Conservation (phyloP, 2,113 vertebrate genomes). For the Lampris megalopsis region DNA sequence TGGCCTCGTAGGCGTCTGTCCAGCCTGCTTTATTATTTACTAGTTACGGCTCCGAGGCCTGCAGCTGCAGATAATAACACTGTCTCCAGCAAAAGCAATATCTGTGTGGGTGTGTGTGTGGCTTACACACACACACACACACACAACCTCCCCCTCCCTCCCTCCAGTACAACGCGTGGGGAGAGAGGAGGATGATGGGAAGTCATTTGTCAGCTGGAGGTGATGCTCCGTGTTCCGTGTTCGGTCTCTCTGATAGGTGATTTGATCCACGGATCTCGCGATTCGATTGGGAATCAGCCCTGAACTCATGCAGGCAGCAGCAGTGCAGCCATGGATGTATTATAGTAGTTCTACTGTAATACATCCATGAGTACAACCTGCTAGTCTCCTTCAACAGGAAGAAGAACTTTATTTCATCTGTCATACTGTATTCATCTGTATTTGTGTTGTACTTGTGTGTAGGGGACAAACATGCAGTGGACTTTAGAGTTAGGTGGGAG, state of each 20-base stretch:
- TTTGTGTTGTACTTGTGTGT: too few relatives aligned
- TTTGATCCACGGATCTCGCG: constrained; percentile 52
- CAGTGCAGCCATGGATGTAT: too few relatives aligned
- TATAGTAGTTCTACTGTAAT: too few relatives aligned
- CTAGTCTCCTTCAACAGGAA: too few relatives aligned
- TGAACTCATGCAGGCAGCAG: too few relatives aligned
- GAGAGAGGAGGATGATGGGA: constrained; percentile 75
- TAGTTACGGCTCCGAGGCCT: constrained; percentile 80
- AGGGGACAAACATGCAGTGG: too few relatives aligned
- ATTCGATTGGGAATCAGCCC: constrained; percentile 38
- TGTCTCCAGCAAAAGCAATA: constrained; percentile 81
- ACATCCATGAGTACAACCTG: too few relatives aligned
- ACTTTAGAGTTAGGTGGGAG: too few relatives aligned
- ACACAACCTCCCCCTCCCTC: constrained; percentile 61
- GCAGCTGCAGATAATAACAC: constrained; percentile 85
- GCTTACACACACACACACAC: constrained; percentile 64
- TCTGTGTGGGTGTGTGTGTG: constrained; percentile 75
- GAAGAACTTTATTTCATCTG: too few relatives aligned
- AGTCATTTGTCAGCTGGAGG: constrained; percentile 79
- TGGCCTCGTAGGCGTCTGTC: constrained; percentile 80
- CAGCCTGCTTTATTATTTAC: constrained; percentile 85
- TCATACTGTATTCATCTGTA: too few relatives aligned
- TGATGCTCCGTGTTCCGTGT: constrained; percentile 71
- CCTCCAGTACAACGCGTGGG: constrained; percentile 64
- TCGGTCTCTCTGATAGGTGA: constrained; percentile 57